Conservation (phyloP, 1,140 invertebrate species). For the Drosophila simulans region DNA sequence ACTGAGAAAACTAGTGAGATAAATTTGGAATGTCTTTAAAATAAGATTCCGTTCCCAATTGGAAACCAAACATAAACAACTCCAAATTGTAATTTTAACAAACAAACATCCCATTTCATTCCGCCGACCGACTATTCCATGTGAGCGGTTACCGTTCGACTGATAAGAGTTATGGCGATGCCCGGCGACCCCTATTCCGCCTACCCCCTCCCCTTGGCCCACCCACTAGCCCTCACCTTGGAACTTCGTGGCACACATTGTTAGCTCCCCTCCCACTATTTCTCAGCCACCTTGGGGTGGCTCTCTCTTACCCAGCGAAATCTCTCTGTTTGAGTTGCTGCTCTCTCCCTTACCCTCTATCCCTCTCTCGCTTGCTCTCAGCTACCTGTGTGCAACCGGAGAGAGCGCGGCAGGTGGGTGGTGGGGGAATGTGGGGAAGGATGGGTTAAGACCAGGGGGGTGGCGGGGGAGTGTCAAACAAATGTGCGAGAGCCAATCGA, state of each 20-base stretch:
- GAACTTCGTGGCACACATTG: constrained; percentile 58
- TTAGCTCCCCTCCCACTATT: neutral
- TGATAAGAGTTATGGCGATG: constrained; percentile 61
- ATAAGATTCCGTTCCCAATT: too few species aligned
- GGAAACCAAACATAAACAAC: too few species aligned
- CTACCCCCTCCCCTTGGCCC: neutral
- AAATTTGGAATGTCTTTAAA: too few species aligned
- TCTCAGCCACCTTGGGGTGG: constrained; percentile 32
- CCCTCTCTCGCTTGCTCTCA: constrained; percentile 6
- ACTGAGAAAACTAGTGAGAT: too few species aligned
- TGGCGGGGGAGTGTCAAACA: constrained; percentile 44
- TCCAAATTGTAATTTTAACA: too few species aligned
- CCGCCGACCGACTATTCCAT: constrained; percentile 45
- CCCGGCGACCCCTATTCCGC: constrained; percentile 29
- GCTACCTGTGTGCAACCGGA: constrained; percentile 66
- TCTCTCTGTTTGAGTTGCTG: neutral
- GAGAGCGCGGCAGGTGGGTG: constrained; percentile 54
- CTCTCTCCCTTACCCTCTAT: constrained; percentile 8
- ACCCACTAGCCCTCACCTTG: constrained; percentile 46
- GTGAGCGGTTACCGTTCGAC: constrained; percentile 61
- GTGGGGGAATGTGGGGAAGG: neutral
- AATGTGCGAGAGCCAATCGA: constrained; percentile 77
- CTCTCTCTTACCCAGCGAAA: constrained; percentile 14
- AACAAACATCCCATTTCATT: neutral
- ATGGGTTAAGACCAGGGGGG: constrained; percentile 12